These are phyloP conservation scores for Lithobates pipiens DNA, from an alignment of 2,797 vertebrate species.

Conservation along the genomic window DNA sequence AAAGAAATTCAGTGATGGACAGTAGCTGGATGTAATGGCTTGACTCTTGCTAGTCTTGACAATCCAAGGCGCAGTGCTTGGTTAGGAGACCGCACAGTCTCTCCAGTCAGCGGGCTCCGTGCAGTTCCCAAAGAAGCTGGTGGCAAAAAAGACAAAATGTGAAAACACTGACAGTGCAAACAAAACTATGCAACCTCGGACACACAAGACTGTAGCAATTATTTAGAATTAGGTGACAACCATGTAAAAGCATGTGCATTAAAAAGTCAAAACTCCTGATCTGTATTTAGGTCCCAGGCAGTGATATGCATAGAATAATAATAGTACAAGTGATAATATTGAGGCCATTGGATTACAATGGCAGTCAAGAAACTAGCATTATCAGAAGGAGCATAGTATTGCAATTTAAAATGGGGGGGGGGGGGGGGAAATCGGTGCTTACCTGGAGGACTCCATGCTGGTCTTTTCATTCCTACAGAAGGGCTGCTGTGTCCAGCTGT, in stretches of 20 bases:
- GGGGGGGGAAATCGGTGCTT: constrained; percentile 7
- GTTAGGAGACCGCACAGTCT: constrained; percentile 80
- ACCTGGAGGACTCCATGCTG: constrained; percentile 94
- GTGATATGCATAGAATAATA: no score
- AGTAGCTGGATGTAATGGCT: constrained; percentile 87
- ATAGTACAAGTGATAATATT: no score
- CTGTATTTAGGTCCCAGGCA: no score
- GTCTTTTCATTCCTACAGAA: constrained; percentile 72
- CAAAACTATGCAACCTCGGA: not conserved
- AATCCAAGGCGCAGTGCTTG: constrained; percentile 90
- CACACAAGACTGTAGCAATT: not conserved
- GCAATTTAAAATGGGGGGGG: no score
- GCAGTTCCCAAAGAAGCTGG: constrained; percentile 80
- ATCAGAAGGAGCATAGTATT: no score
- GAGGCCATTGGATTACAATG: no score
- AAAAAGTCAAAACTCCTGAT: no score
- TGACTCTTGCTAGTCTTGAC: constrained; percentile 88
- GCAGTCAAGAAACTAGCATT: no score
- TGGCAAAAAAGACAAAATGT: constrained; percentile 1
- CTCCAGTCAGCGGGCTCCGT: constrained; percentile 60
- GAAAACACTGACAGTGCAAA: not conserved
- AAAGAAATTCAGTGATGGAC: constrained; percentile 72
- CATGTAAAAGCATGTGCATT: no score
- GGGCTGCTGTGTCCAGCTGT: constrained; percentile 73
- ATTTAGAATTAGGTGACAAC: no score